These are phyloP conservation scores for Natator depressus DNA, from an alignment of 2,113 vertebrate genomes.

Conservation along the genomic window DNA sequence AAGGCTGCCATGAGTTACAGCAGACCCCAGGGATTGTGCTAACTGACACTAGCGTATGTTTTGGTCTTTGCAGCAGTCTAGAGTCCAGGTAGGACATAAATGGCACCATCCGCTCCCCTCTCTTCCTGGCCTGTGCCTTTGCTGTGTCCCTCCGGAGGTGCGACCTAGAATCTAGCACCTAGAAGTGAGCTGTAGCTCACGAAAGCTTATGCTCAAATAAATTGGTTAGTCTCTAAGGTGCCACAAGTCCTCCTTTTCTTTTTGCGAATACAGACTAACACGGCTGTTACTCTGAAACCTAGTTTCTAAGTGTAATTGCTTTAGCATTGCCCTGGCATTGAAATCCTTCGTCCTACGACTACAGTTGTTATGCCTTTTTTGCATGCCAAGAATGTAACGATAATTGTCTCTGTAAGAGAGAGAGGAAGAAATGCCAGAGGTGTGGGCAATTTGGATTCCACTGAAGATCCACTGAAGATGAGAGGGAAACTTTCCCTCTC, in stretches of 20 bases:
- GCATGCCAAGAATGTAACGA: not conserved
- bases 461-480: not conserved
- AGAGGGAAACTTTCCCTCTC: not conserved
- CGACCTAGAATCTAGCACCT: not conserved
- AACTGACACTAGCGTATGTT: not conserved
- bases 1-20: not conserved
- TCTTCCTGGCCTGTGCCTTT: not conserved
- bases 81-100: not conserved
- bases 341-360: not conserved
- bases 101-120: not conserved
- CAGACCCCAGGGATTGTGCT: not conserved
- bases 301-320: not conserved
- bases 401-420: not conserved
- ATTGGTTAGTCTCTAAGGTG: no score
- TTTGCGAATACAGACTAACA: no score
- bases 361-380: not conserved
- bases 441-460: not conserved
- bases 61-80: not conserved
- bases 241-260: no score
- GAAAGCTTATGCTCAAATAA: no score
- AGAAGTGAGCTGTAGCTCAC: no score
- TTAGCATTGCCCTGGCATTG: not conserved
- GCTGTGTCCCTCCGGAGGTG: not conserved
- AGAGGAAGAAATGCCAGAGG: not conserved
- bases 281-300: no score